phyloP scores from a whole-genome alignment of 1,140 invertebrate species.

The Drosophila suzukii region DNA sequence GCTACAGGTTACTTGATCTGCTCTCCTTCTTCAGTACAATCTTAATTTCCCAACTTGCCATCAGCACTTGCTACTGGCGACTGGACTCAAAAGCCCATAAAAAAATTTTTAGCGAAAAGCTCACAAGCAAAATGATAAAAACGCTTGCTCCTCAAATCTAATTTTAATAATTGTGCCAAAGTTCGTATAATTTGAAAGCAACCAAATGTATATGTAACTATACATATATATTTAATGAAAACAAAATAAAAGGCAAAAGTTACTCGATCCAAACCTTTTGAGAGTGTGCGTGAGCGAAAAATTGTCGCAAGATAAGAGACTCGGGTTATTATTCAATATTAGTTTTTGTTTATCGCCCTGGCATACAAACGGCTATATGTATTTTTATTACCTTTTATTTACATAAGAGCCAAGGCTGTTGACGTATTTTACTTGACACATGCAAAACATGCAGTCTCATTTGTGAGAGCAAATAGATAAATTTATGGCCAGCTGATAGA shows the following conservation, averaged over 20 bases:
- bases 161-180: constrained; percentile 65
- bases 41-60: constrained; percentile 77
- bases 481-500: constrained; percentile 27
- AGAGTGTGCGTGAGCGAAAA: constrained; percentile 5
- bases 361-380: constrained; percentile 17
- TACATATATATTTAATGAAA: background rate
- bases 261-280: constrained; percentile 16
- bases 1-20: constrained; percentile 35
- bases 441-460: background rate
- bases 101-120: background rate
- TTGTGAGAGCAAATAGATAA: background rate
- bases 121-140: constrained; percentile 25
- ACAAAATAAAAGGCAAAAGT: constrained; percentile 21
- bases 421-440: constrained; percentile 15
- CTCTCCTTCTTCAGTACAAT: constrained; percentile 59
- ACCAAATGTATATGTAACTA: constrained; percentile 7
- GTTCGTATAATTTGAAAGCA: constrained; percentile 25
- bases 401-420: constrained; percentile 27
- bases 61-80: constrained; percentile 45
- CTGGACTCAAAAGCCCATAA: constrained; percentile 14
- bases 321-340: constrained; percentile 72
- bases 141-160: constrained; percentile 41
- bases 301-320: constrained; percentile 52
- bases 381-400: constrained; percentile 25
- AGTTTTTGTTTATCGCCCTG: constrained; percentile 59